These are phyloP conservation scores for Agapornis canus DNA, from an alignment of 2,797 vertebrate species.

Conservation along the genomic window DNA sequence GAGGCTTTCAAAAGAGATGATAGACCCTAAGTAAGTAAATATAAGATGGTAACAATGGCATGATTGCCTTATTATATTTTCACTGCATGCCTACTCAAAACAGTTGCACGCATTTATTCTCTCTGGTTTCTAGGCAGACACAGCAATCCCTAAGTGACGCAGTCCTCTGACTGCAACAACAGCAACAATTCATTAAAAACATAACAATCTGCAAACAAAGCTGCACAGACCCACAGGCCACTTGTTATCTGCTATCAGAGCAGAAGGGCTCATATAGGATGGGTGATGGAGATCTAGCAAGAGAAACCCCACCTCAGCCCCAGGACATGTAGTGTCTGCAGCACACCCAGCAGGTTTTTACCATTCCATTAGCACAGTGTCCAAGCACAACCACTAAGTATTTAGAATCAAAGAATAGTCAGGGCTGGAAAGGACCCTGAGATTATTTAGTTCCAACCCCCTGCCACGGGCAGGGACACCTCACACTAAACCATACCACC, in stretches of 20 bases:
- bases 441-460: too few species aligned
- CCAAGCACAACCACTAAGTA: background rate
- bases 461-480: too few species aligned
- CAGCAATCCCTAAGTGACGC: background rate
- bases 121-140: background rate
- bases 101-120: background rate
- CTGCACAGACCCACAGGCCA: fast-evolving
- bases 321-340: fast-evolving
- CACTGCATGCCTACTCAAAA: background rate
- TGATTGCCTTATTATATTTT: background rate
- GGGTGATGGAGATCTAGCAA: background rate
- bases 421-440: too few species aligned
- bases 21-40: background rate
- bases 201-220: background rate
- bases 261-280: fast-evolving
- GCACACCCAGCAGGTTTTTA: background rate
- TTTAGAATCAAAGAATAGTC: background rate
- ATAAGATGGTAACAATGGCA: background rate
- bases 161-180: background rate
- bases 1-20: background rate
- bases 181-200: background rate
- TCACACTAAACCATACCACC: too few species aligned
- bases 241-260: background rate
- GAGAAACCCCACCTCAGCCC: background rate
- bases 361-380: background rate